Conservation (phyloP, 2,888 invertebrate species). For the Rutpela maculata region DNA sequence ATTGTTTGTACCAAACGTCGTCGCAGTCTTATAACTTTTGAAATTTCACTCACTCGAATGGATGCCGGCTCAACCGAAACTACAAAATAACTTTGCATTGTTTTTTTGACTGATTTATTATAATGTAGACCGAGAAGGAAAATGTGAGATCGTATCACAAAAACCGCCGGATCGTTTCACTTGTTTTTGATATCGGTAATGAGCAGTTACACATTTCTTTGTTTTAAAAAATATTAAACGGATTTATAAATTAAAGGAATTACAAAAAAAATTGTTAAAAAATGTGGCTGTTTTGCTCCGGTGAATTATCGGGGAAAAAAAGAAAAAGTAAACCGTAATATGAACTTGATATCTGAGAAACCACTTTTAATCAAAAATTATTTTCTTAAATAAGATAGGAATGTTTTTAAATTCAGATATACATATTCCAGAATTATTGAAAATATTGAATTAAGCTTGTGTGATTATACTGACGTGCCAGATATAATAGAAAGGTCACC, state of each 20-base stretch:
- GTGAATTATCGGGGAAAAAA: neutral
- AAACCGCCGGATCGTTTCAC: neutral
- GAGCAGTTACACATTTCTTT: neutral
- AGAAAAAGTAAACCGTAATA: neutral
- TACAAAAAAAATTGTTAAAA: neutral
- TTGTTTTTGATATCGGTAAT: conserved; percentile 5
- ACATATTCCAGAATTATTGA: neutral
- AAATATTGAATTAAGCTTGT: neutral
- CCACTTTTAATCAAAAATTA: neutral
- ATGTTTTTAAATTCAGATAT: neutral
- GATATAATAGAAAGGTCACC: conserved; percentile 15
- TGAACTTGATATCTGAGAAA: neutral
- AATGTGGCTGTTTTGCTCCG: neutral
- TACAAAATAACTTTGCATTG: conserved; percentile 3
- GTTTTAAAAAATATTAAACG: neutral
- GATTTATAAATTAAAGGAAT: neutral
- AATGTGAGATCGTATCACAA: conserved; percentile 20
- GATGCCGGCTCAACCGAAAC: neutral
- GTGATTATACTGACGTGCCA: neutral
- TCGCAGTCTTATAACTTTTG: no score
- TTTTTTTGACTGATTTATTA: conserved; percentile 23
- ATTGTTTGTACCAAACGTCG: no score
- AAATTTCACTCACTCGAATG: no score
- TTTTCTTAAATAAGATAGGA: neutral
- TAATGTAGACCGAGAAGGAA: conserved; percentile 5